Conservation (phyloP, 2,797 vertebrate species). For the Halcyon chelicuti region DNA sequence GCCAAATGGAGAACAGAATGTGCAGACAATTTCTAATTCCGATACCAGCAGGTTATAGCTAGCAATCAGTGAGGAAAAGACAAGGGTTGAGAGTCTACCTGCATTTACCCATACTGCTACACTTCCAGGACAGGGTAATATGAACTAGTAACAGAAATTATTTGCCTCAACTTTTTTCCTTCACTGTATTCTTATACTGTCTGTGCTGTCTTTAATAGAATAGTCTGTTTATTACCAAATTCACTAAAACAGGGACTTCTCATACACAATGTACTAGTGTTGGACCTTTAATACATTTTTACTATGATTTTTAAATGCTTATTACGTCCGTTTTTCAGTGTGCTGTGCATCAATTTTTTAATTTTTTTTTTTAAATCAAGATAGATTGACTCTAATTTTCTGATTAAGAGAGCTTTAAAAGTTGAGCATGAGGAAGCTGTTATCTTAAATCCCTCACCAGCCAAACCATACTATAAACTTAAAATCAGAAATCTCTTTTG, state of each 20-base stretch:
- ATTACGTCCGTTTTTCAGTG: background rate
- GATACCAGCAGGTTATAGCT: slow-evolving; percentile 60
- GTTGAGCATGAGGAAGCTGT: background rate
- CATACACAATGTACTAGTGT: background rate
- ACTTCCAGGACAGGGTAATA: background rate
- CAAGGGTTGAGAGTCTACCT: background rate
- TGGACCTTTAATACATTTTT: background rate
- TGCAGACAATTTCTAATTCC: slow-evolving; percentile 59
- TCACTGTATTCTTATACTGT: background rate
- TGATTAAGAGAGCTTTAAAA: background rate
- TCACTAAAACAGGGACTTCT: background rate
- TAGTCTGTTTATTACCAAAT: background rate
- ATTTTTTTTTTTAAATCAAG: background rate
- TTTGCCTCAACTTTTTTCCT: background rate
- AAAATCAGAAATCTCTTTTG: background rate
- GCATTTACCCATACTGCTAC: background rate
- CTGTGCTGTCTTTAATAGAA: background rate
- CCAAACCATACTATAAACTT: background rate
- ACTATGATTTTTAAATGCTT: background rate
- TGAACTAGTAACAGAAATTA: background rate
- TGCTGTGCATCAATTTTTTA: background rate
- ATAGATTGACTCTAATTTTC: background rate
- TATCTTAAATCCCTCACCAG: background rate
- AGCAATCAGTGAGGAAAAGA: slow-evolving; percentile 19
- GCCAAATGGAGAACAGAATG: slow-evolving; percentile 33